Conservation (phyloP, 2,113 vertebrate species). For the Petroica traversi region DNA sequence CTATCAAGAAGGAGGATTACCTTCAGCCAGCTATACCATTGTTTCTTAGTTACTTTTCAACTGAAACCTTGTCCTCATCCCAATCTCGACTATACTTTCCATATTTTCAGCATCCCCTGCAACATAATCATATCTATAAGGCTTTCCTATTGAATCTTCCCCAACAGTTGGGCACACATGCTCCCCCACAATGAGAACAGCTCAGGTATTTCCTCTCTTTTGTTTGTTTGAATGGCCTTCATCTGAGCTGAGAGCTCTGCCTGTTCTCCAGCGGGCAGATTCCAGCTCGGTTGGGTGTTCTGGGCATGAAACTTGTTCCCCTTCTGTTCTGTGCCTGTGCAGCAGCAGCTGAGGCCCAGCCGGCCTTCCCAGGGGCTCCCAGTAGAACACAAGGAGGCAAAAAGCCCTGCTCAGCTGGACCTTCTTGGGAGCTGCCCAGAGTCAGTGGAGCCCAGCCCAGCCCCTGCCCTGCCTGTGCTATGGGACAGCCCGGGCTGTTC, state of each 20-base stretch:
- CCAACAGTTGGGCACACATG: not conserved
- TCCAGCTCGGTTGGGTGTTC: not conserved
- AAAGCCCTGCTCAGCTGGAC: not conserved
- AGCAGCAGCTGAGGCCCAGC: not conserved
- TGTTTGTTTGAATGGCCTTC: not conserved
- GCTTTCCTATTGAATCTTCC: too few species aligned
- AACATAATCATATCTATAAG: too few species aligned
- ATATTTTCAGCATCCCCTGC: too few species aligned
- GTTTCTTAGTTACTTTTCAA: too few species aligned
- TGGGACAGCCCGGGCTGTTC: not conserved
- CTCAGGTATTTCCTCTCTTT: not conserved
- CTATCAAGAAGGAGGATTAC: too few species aligned
- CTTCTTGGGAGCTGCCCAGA: not conserved
- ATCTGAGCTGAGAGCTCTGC: not conserved
- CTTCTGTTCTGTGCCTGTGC: not conserved
- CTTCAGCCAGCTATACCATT: too few species aligned
- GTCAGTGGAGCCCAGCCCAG: not conserved
- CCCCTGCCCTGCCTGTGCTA: not conserved
- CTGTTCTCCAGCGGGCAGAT: rapidly evolving
- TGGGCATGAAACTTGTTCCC: not conserved
- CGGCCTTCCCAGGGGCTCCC: not conserved
- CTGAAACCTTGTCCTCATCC: too few species aligned
- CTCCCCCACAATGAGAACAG: not conserved
- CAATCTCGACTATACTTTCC: too few species aligned
- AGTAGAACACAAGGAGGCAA: not conserved